Evolutionary conservation across 2,113 vertebrate genomes (phyloP).

Genomic region (Gavia stellata): DNA sequence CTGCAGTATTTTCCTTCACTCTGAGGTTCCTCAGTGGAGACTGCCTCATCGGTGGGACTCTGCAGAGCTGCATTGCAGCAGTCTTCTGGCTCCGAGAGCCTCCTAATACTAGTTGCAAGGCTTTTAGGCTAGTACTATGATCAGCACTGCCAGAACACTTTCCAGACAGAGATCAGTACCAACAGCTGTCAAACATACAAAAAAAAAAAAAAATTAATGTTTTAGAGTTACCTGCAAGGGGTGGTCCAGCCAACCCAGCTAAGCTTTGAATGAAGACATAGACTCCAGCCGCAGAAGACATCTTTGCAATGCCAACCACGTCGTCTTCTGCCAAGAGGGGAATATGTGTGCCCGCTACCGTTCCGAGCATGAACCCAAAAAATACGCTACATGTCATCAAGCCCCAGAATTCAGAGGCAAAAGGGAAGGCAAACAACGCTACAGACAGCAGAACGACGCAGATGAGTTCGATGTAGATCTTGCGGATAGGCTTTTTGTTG

Average conservation of each 20-base stretch:
- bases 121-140: background rate
- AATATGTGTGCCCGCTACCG: constrained; percentile 86
- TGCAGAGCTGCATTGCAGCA: constrained; percentile 62
- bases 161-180: background rate
- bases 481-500: constrained; percentile 76
- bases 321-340: constrained; percentile 94
- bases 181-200: background rate
- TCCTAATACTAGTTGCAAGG: background rate
- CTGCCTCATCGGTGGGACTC: constrained; percentile 29
- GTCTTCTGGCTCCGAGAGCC: background rate
- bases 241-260: constrained; percentile 91
- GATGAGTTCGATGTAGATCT: constrained; percentile 87
- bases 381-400: constrained; percentile 84
- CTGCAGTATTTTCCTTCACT: constrained; percentile 32
- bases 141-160: background rate
- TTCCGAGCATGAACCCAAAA: constrained; percentile 90
- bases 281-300: constrained; percentile 91
- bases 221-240: constrained; percentile 84
- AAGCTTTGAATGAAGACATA: constrained; percentile 95
- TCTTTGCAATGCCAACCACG: constrained; percentile 87
- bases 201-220: background rate
- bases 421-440: constrained; percentile 85
- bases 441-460: constrained; percentile 76
- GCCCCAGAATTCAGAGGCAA: constrained; percentile 85
- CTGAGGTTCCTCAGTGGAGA: constrained; percentile 5